Evolutionary conservation across 1,140 invertebrate genomes (phyloP).

Genomic region (Littorina saxatilis): DNA sequence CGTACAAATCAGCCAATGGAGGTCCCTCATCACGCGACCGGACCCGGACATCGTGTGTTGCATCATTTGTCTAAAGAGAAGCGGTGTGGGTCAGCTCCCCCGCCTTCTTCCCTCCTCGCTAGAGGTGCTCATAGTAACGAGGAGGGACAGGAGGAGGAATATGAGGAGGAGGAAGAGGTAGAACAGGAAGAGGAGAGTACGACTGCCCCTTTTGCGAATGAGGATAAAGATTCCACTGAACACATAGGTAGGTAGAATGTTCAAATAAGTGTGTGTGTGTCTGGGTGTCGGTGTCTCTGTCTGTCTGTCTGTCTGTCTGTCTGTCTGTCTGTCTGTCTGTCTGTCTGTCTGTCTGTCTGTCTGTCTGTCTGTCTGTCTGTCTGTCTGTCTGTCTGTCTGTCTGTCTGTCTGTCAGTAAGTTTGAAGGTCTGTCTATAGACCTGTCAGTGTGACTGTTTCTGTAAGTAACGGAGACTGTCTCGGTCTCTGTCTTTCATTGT

Average conservation of each 20-base stretch:
- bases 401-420: neutral
- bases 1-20: neutral
- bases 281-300: too few relatives aligned
- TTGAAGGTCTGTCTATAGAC: neutral
- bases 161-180: neutral
- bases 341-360: too few relatives aligned
- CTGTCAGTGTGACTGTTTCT: too few relatives aligned
- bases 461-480: neutral
- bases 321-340: too few relatives aligned
- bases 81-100: conserved; percentile 36
- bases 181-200: conserved; percentile 1
- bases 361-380: neutral
- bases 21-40: neutral
- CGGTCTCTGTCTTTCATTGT: conserved; percentile 8
- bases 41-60: neutral
- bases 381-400: neutral
- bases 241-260: conserved; percentile 35
- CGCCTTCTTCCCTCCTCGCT: neutral
- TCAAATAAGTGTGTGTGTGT: too few relatives aligned
- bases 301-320: too few relatives aligned
- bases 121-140: neutral
- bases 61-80: conserved; percentile 14
- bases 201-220: neutral
- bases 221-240: conserved; percentile 23
- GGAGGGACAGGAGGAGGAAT: neutral